These are phyloP conservation scores for Ciconia boyciana DNA, from an alignment of 2,113 vertebrate genomes.

Conservation along the genomic window DNA sequence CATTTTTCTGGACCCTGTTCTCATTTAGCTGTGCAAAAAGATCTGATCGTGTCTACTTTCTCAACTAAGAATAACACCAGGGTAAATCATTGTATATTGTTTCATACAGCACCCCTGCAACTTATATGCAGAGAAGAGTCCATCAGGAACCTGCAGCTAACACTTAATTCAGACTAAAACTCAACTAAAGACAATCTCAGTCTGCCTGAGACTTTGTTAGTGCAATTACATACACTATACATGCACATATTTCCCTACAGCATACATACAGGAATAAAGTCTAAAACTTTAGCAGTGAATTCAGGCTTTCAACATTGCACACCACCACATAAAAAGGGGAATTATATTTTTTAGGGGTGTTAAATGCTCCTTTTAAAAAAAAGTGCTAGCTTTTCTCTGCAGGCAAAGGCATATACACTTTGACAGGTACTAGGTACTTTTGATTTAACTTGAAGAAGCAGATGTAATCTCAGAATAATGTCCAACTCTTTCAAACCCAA, in stretches of 20 bases:
- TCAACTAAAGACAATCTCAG: background rate
- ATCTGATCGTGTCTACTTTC: background rate
- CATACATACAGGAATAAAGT: background rate
- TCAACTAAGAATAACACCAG: background rate
- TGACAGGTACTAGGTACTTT: background rate
- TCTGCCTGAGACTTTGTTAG: background rate
- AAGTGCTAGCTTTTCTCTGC: background rate
- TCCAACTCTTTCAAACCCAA: background rate
- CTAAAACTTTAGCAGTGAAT: background rate
- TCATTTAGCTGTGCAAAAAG: background rate
- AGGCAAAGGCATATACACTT: background rate
- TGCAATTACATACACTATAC: background rate
- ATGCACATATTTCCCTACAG: background rate
- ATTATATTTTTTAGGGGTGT: background rate
- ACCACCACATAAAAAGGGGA: background rate
- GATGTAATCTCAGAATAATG: background rate
- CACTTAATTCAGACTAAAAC: background rate
- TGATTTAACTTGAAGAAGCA: background rate
- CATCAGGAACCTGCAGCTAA: background rate
- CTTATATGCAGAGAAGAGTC: background rate
- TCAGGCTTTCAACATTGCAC: background rate
- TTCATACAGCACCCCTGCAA: background rate
- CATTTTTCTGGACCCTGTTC: background rate
- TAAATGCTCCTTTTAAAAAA: background rate
- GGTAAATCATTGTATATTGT: background rate